Percentiles rank a stretch among this genome's conserved stretches.
phyloP scores from a whole-genome alignment of 1,140 invertebrate species.

The Leptinotarsa lineolata region DNA sequence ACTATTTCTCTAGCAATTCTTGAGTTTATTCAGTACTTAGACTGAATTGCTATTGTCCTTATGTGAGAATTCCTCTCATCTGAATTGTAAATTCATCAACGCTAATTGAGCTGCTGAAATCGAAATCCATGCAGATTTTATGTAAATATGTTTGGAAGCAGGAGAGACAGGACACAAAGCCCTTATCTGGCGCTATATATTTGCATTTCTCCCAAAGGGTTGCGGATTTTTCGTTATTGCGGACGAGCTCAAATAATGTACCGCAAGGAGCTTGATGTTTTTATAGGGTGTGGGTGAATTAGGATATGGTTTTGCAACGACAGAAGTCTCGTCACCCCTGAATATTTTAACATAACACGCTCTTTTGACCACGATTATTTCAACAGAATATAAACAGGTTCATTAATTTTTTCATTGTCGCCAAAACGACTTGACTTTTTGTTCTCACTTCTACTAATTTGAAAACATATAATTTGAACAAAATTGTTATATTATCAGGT shows the following conservation, averaged over 20 bases:
- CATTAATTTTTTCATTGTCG: background rate
- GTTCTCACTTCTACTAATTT: too few relatives aligned
- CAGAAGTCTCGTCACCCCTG: background rate
- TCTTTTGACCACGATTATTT: too few relatives aligned
- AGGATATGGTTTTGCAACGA: background rate
- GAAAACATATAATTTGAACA: too few relatives aligned
- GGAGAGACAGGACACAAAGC: slow-evolving; percentile 23
- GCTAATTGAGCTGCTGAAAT: slow-evolving; percentile 25
- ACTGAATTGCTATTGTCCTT: slow-evolving; percentile 1
- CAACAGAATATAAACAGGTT: too few relatives aligned
- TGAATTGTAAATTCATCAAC: slow-evolving; percentile 24
- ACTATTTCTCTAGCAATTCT: background rate
- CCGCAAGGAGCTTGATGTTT: background rate
- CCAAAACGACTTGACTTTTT: too few relatives aligned
- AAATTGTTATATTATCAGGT: too few relatives aligned
- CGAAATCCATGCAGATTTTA: slow-evolving; percentile 29
- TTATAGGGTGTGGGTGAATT: background rate
- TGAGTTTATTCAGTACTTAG: background rate
- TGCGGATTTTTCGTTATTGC: slow-evolving; percentile 20
- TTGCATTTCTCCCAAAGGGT: slow-evolving; percentile 20
- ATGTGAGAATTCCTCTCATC: slow-evolving; percentile 19
- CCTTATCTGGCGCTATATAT: slow-evolving; percentile 22
- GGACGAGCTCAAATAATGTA: background rate
- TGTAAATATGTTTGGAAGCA: slow-evolving; percentile 21
- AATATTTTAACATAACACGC: too few relatives aligned